Conservation (phyloP, 2,797 vertebrate genomes). For the Clarias pachynema region DNA sequence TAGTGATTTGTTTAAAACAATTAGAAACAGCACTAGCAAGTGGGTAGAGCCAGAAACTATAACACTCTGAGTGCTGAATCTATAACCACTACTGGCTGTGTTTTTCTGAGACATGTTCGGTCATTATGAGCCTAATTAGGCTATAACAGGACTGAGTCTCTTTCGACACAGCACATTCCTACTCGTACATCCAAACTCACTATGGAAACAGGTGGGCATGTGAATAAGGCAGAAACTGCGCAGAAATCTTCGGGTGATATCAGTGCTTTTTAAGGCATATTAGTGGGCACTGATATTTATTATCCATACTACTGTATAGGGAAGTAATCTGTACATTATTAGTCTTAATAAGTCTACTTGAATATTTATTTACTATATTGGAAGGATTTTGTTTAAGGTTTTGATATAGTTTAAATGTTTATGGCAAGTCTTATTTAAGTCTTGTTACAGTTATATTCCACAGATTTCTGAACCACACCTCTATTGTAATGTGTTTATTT, state of each 20-base stretch:
- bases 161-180: not conserved
- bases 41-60: conserved; percentile 35
- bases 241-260: not conserved
- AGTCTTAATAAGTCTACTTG: not conserved
- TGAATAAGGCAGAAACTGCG: not conserved
- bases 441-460: not conserved
- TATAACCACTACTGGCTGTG: conserved; percentile 24
- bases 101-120: conserved; percentile 18
- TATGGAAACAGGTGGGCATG: conserved; percentile 2
- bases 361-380: not conserved
- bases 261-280: not conserved
- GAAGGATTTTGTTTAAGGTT: not conserved
- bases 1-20: conserved; percentile 57
- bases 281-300: not conserved
- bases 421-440: not conserved
- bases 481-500: not conserved
- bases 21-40: conserved; percentile 39
- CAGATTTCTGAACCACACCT: not conserved
- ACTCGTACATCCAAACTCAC: not conserved
- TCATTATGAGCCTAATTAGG: conserved; percentile 28
- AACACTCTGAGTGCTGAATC: conserved; percentile 25
- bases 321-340: not conserved
- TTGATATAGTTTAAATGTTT: not conserved
- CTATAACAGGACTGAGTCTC: not conserved
- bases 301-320: not conserved